Evolutionary conservation across 2,888 invertebrate genomes (phyloP).

Genomic region (Leptopilina myrica): DNA sequence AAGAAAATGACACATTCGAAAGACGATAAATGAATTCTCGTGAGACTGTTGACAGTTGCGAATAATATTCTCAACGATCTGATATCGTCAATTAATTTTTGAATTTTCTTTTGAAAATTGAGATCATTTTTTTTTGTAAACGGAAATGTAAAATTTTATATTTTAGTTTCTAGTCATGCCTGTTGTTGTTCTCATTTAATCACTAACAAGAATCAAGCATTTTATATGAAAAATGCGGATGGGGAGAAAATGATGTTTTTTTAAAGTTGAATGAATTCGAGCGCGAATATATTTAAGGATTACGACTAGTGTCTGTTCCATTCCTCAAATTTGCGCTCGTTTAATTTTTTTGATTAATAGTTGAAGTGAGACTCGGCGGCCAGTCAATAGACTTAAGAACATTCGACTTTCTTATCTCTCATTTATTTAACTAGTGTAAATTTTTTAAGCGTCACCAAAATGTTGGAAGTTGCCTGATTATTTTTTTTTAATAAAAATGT

Average conservation of each 20-base stretch:
- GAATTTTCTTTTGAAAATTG: conserved; percentile 1
- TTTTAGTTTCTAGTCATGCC: conserved; percentile 30
- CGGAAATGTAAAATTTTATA: conserved; percentile 18
- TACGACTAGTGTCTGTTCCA: neutral
- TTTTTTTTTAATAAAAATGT: conserved; percentile 6
- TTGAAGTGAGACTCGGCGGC: neutral
- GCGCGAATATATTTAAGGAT: conserved; percentile 8
- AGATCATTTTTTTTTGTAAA: conserved; percentile 1
- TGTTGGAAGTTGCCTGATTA: neutral
- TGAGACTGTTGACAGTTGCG: neutral
- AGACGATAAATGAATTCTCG: neutral
- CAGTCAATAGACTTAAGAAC: conserved; percentile 34
- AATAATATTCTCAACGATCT: conserved; percentile 3
- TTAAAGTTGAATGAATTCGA: conserved; percentile 15
- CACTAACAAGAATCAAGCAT: neutral
- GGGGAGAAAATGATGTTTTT: neutral
- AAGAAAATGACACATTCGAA: neutral
- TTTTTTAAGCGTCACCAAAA: conserved; percentile 31
- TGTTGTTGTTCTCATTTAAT: neutral
- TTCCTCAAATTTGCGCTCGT: neutral
- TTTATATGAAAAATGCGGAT: neutral
- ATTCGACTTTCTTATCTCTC: conserved; percentile 7
- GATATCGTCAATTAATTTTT: neutral
- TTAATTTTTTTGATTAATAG: too few species aligned
- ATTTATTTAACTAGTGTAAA: conserved; percentile 28